Conservation (phyloP, 2,888 invertebrate genomes). For the Apoderus coryli region DNA sequence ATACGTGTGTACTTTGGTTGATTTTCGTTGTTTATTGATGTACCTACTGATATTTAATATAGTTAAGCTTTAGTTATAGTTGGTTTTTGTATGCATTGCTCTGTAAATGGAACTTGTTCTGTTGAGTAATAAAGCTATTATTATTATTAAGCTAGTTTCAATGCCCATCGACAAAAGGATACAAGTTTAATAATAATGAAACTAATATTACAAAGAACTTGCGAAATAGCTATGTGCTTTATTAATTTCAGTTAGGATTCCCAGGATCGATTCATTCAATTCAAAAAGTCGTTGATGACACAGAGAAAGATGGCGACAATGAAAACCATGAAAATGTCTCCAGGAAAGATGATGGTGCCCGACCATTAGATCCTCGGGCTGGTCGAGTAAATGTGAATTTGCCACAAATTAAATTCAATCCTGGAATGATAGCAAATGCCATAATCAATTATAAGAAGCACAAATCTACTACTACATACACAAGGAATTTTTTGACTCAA, state of each 20-base stretch:
- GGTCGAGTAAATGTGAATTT: slow-evolving; percentile 63
- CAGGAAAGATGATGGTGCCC: slow-evolving; percentile 22
- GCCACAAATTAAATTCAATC: slow-evolving; percentile 51
- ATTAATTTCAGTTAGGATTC: slow-evolving; percentile 47
- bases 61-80: too few species aligned
- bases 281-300: slow-evolving; percentile 32
- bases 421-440: slow-evolving; percentile 38
- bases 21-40: too few species aligned
- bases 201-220: background rate
- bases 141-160: too few species aligned
- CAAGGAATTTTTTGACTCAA: slow-evolving; percentile 40
- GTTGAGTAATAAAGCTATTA: too few species aligned
- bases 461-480: slow-evolving; percentile 37
- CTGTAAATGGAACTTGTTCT: too few species aligned
- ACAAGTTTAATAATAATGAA: background rate
- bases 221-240: slow-evolving; percentile 4
- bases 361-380: slow-evolving; percentile 56
- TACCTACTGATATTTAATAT: too few species aligned
- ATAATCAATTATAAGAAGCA: slow-evolving; percentile 37
- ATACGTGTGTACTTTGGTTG: too few species aligned
- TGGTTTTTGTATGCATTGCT: too few species aligned
- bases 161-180: background rate
- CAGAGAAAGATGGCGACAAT: slow-evolving; percentile 15
- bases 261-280: slow-evolving; percentile 54
- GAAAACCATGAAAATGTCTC: slow-evolving; percentile 20